Base-by-base conservation (phyloP, 2,113 vertebrate genomes). In the Ailurus styani region DNA sequence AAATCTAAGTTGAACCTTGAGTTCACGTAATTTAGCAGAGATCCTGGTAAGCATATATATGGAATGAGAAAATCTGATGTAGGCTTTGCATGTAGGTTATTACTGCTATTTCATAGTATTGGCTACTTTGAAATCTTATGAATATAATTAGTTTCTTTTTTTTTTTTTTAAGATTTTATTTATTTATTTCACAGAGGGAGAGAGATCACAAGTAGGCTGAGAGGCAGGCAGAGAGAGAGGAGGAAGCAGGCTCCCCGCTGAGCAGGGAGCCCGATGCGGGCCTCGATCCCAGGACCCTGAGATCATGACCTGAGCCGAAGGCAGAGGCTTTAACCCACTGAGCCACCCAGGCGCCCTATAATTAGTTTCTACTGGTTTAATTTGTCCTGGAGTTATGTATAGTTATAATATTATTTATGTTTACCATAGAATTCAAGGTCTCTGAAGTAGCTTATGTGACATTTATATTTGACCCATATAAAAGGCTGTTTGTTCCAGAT, bases 61-160 rank as follows among this genome's bases (percentile, higher is more conserved):
- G 60, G 66, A n/a, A 54, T 84, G 34, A 88, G 70, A 88, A 94
- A 66, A 93, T 55, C 68, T 57, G 17, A 23, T 93, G 23, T 52
- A 66, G 27, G 27, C 40, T 90, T 87, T 97, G 60, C 3, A 42
- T 52, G 89, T 93, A 40, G 81, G 50, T 82, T 94, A 47, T 62
- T 87, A 70, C 34, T 95, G 47, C 34, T 93, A 55, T 54, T 91
- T 96, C 52, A 77, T 79, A 18, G 10, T 57, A 42, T 81, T 95
- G 40, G 3, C 7, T 91, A n/a, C 79, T 97, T 96, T 50, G 29
- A 93, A 96, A 82, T 91, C 27, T 75, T 84, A 60, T 68, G 13
- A 96, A 50, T 81, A 54, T 73, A 64, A 27, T 86, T 91, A 64
- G 31, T 86, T 91, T 96, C 64, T 94, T n/a, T n/a, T n/a, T n/a